Evolutionary conservation across 2,113 vertebrate species (phyloP), one percentile per base, ranked within the genome.

Genomic region (Lipophrys pholis): DNA sequence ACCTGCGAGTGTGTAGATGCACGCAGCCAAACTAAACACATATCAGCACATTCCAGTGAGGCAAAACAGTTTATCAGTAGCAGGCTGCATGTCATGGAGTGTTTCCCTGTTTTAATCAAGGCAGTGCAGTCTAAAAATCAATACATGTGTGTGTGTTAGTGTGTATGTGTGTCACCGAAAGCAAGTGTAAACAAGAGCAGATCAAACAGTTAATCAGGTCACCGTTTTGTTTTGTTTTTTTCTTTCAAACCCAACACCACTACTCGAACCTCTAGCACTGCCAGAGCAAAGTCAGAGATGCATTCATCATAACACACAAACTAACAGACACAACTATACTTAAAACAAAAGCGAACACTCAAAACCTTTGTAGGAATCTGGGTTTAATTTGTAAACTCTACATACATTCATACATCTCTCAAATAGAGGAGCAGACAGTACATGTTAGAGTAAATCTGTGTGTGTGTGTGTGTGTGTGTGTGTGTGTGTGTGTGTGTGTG

Each of bases 341-440:
- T 74, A 36, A 35, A 48, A 69, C 41, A 70, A 56, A 14, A 15
- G 55, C 67, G 52, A 86, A 80, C 80, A 77, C 84, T 88, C 73
- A 91, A 92, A 92, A 93, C 81, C 86, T 86, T 82, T 72, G 72
- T 89, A 87, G 87, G 82, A 91, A 83, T 91, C 48, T 76, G 80
- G 78, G 78, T 92, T 92, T 83, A 87, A 83, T 81, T 68, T 79
- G 87, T 76, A 82, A 85, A 85, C 79, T 87, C 80, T 89, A 91
- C 83, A 87, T 92, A 91, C 86, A 93, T 92, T 91, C 90, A 92
- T 80, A 90, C 86, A 91, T 84, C 79, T 89, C 80, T 83, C 59
- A 76, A 79, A 78, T 50, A 76, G 54, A 85, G 73, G 58, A 86
- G 72, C 69, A 74, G 71, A 89, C 73, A 80, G 83, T 76, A 80